Percentiles rank a stretch among this genome's conserved stretches.
These are phyloP conservation scores for Euwallacea similis DNA, from an alignment of 1,140 invertebrate species.

Conservation along the genomic window DNA sequence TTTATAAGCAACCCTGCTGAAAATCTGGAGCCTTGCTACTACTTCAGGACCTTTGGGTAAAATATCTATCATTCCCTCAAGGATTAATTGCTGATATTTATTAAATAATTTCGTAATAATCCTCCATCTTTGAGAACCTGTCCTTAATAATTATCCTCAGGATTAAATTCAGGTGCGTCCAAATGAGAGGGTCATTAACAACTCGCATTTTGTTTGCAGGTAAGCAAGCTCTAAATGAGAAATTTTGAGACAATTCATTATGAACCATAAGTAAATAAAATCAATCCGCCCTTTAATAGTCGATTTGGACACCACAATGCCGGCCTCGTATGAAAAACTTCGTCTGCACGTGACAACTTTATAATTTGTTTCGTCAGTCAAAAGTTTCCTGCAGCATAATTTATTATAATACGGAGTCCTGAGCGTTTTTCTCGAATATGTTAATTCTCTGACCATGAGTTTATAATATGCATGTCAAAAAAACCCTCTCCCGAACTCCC, in stretches of 20 bases:
- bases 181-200: not conserved
- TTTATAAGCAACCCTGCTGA: conserved; percentile 3
- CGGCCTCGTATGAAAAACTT: conserved; percentile 23
- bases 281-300: not conserved
- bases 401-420: conserved; percentile 27
- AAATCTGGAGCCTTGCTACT: not conserved
- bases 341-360: conserved; percentile 34
- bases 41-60: not conserved
- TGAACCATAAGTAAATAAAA: conserved; percentile 4
- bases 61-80: not conserved
- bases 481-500: not conserved
- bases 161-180: not conserved
- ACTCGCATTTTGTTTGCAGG: not conserved
- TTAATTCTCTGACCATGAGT: conserved; percentile 31
- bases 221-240: not conserved
- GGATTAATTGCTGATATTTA: not conserved
- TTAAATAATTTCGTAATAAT: conserved; percentile 9
- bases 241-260: not conserved
- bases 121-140: not conserved
- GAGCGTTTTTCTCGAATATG: conserved; percentile 33
- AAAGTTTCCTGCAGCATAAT: conserved; percentile 34
- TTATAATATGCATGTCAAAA: conserved; percentile 23
- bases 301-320: conserved; percentile 11
- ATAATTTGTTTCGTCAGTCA: conserved; percentile 38
- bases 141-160: not conserved